Evolutionary conservation across 2,113 vertebrate species (phyloP).

Genomic region (Chiloscyllium plagiosum): DNA sequence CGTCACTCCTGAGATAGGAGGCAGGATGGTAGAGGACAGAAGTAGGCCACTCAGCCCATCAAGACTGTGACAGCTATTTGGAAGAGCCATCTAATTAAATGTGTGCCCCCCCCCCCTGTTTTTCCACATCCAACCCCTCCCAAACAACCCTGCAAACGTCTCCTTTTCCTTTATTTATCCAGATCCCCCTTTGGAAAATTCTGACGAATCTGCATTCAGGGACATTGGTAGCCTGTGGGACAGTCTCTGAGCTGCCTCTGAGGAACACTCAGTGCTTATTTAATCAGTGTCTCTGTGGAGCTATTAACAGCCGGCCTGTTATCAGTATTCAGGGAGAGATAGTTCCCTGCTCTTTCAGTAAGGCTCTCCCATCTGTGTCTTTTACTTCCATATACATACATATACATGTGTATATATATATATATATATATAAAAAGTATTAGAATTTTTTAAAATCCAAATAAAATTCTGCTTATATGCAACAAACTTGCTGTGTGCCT

Average conservation of each 20-base stretch:
- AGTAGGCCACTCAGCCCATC: neutral
- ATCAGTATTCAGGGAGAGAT: neutral
- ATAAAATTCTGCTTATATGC: neutral
- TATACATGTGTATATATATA: no score
- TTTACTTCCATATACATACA: neutral
- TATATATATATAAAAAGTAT: neutral
- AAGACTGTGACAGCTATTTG: neutral
- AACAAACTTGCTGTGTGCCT: neutral
- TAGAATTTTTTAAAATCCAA: neutral
- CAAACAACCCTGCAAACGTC: neutral
- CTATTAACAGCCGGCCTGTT: conserved; percentile 3
- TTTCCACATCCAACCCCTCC: no score
- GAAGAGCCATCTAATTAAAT: neutral
- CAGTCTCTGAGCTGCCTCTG: neutral
- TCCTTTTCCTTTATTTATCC: neutral
- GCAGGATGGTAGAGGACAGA: neutral
- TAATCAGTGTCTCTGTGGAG: neutral
- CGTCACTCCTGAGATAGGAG: neutral
- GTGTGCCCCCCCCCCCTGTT: no score
- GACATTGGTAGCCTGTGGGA: neutral
- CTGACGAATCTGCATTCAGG: neutral
- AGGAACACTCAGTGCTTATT: neutral
- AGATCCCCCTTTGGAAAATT: neutral
- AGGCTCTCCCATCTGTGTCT: neutral
- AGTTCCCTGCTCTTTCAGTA: neutral